Base-by-base conservation (phyloP, 2,797 vertebrate genomes). In the Spondyliosoma cantharus region DNA sequence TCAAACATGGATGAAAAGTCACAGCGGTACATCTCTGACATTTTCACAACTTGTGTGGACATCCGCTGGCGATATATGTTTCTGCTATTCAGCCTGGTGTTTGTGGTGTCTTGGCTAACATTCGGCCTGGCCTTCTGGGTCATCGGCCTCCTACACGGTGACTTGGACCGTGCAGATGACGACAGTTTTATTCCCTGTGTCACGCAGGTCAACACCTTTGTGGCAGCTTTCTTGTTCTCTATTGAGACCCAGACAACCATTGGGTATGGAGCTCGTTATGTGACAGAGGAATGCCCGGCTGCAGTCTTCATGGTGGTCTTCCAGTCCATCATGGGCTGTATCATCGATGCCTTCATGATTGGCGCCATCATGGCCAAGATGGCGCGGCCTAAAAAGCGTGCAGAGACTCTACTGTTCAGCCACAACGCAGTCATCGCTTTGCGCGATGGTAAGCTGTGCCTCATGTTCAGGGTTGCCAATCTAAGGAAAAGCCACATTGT, bases 291-390 rank as follows among this genome's bases (percentile, higher is more conserved):
- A 86, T 99, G 98, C 78, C 97, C 97, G 0, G 86, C 95, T 0
- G 97, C 98, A 0, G 96, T 99, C 68, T 97, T 98, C 90, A 95
- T 98, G 97, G 97, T 98, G 81, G 97, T 99, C 69, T 95, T 97
- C 2, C 98, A 99, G 94, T 99, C 97, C 76, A 99, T 99, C 0
- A 93, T 98, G 78, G 97, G 98, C 60, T 99, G 98, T 90, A 97
- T 99, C 87, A 97, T 99, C 0, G 97, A 99, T 75, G 97, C 97
- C 58, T 99, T 99, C 90, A 99, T 98, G 97, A 99, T 99, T 0
- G 97, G 98, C 0, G 97, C 97, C 82, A 99, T 99, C 93, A 98
- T 99, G 97, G 97, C 97, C 75, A 99, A 99, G 92, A 99, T 99
- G 97, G 98, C 98, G 0, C 93, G 98, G 82, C 98, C 98, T 71